Evolutionary conservation across 2,888 invertebrate genomes (phyloP), one percentile per base, ranked within the genome.

Genomic region (Masnerella sp.): DNA sequence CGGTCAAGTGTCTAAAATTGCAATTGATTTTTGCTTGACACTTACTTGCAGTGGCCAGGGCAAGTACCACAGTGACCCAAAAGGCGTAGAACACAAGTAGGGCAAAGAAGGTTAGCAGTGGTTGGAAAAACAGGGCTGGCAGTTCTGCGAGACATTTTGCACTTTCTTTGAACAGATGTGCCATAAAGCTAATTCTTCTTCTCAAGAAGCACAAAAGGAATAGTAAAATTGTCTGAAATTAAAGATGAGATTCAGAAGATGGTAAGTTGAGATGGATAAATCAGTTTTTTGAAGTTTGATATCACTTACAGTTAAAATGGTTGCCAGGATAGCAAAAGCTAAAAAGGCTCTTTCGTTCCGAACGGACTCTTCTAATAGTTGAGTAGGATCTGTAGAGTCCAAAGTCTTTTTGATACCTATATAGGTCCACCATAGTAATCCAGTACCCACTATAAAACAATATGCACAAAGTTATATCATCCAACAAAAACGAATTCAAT

Each of bases 391-490:
- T 8, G 89, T 89, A 64, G 87, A 85, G 81, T 93, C 91, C 67
- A 92, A 89, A 75, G 92, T 90, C 69, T 90, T 89, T 79, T 91
- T 93, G 30, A 96, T 91, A 80, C 93, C 93, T 80, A 92, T 91
- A 83, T 96, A 97, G 0, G 95, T 95, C 89, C 94, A 95, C 98
- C 98, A 98, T 12, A 97, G 88, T 25, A 95, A 90, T 9, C 88
- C 92, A 14, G 96, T 95, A 1, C 95, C 93, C 34, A 76, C 89
- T 89, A 43, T 56, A 65, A 56, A n/a, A 34, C 17, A 22, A 36
- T 59, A 30, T 25, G 20, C 51, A 34, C 30, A 51, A 62, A 65
- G 5, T 25, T 25, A 25, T 25, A 25, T n/a, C n/a, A n/a, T n/a
- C n/a, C n/a, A n/a, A n/a, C n/a, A n/a, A n/a, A n/a, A n/a, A n/a